Base-by-base conservation (phyloP, 2,113 vertebrate species). In the Gracilinanus agilis region DNA sequence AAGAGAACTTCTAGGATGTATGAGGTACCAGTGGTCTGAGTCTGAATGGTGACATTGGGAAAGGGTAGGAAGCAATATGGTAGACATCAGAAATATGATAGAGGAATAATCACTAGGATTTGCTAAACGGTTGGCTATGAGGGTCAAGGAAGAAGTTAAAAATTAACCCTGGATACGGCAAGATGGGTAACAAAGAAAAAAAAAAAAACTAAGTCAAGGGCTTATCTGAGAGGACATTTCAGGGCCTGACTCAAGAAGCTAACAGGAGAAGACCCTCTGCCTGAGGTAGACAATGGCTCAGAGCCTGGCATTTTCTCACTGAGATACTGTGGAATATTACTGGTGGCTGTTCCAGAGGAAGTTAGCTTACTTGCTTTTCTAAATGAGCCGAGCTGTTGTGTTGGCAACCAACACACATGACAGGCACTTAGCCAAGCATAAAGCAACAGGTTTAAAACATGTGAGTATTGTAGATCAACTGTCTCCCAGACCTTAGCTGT, bases 351-450 rank as follows among this genome's bases (percentile, higher is more conserved):
- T 94, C 94, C 93, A 67, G 75, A 97, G 95, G 92, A 97, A 97
- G 92, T 13, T 49, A 55, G 92, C 90, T 61, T 96, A 89, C 94
- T 95, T 96, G 92, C 91, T 93, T 96, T 97, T 92, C 95, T 93
- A 96, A 95, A 93, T 92, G 95, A 97, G 94, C 92, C 88, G 94
- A 91, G 90, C 90, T 90, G 94, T 94, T 96, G 94, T 92, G 96
- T 55, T 88, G 54, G 95, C 93, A 96, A 95, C 93, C 88, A 96
- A 88, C 94, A 97, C 97, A 98, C 97, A 97, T 98, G 96, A 97
- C 96, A 96, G 96, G 94, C 96, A 97, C 96, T 96, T 96, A 97
- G 94, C 96, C 97, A 96, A 97, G 97, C 97, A 98, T 89, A 96
- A 98, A 98, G 95, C 94, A 95, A 95, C 97, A 94, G 96, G 94